These are phyloP conservation scores for Imbricaverruca yamaguchii DNA, from an alignment of 2,888 invertebrate species.

Conservation along the genomic window DNA sequence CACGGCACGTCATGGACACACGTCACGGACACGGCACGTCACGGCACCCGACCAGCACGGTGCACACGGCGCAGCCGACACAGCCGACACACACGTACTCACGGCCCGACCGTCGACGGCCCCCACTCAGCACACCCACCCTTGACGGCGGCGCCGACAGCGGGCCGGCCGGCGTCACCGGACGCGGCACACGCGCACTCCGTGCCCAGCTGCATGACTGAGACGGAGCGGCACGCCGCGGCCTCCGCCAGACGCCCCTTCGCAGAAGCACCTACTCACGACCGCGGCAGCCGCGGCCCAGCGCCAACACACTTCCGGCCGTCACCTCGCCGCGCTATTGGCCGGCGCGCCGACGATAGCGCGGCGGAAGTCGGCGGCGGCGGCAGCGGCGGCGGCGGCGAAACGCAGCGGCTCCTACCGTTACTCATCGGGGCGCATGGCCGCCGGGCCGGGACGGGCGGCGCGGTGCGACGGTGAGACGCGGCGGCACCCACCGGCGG, in stretches of 20 bases:
- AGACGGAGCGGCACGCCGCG: neutral
- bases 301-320: neutral
- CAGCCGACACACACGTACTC: too few species aligned
- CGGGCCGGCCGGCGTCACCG: too few species aligned
- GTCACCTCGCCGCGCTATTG: neutral
- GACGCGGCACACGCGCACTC: too few species aligned
- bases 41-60: too few species aligned
- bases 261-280: neutral
- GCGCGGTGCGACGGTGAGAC: neutral
- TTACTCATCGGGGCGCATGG: neutral
- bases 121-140: too few species aligned
- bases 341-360: too few species aligned
- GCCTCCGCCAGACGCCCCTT: neutral
- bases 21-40: too few species aligned
- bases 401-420: neutral
- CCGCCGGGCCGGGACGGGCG: neutral
- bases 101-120: too few species aligned
- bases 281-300: neutral
- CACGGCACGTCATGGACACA: too few species aligned
- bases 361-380: neutral
- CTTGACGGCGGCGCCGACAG: too few species aligned
- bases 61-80: too few species aligned
- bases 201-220: too few species aligned
- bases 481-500: neutral
- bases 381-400: neutral